Conservation (phyloP, 2,113 vertebrate genomes). For the Prinia subflava region DNA sequence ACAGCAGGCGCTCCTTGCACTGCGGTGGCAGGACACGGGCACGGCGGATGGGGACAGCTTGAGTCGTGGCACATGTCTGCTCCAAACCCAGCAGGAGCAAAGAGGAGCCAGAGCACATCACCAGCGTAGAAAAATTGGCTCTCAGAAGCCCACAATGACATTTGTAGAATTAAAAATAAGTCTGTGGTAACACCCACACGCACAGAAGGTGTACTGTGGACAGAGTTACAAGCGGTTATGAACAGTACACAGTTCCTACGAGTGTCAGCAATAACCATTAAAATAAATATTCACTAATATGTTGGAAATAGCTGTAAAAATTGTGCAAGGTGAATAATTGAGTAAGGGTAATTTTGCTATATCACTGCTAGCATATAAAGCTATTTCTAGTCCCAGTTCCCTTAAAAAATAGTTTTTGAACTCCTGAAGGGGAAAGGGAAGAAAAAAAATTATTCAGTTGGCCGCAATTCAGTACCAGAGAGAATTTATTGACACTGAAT, state of each 20-base stretch:
- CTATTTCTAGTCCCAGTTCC: not conserved
- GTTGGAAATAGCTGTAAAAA: not conserved
- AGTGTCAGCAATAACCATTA: not conserved
- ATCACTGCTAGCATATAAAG: not conserved
- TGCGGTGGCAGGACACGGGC: not conserved
- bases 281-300: not conserved
- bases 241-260: not conserved
- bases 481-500: not conserved
- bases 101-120: not conserved
- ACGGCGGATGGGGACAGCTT: not conserved
- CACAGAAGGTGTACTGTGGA: not conserved
- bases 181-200: not conserved
- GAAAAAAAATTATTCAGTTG: not conserved
- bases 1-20: not conserved
- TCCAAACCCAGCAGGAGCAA: not conserved
- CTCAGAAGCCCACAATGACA: not conserved
- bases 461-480: not conserved
- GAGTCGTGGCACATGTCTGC: not conserved
- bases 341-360: not conserved
- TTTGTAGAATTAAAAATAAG: not conserved
- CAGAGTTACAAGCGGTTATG: not conserved
- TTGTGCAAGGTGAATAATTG: not conserved
- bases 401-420: not conserved
- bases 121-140: not conserved
- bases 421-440: not conserved